phyloP scores from a whole-genome alignment of 2,113 vertebrate genomes.

The Nerophis ophidion region DNA sequence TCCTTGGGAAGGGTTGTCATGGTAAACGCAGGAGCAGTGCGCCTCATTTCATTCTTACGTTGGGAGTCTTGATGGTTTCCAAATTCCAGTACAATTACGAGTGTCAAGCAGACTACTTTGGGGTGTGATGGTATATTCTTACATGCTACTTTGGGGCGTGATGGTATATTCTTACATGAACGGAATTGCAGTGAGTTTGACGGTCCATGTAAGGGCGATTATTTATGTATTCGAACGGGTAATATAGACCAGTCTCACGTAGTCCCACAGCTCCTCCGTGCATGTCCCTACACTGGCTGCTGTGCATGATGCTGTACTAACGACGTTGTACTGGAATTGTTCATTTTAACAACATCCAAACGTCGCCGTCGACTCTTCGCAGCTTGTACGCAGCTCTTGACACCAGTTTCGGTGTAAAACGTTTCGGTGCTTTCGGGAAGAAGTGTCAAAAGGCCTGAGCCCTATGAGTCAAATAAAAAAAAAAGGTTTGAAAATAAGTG shows the following conservation, averaged over 20 bases:
- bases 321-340: constrained; percentile 66
- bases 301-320: constrained; percentile 65
- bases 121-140: constrained; percentile 20
- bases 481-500: constrained; percentile 81
- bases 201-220: neutral
- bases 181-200: constrained; percentile 19
- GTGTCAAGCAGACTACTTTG: constrained; percentile 35
- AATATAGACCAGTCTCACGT: constrained; percentile 3
- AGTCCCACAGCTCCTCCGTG: constrained; percentile 31
- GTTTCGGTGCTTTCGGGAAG: constrained; percentile 67
- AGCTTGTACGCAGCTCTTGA: constrained; percentile 38
- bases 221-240: constrained; percentile 5
- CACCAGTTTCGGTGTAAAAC: constrained; percentile 40
- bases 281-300: constrained; percentile 64
- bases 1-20: constrained; percentile 17
- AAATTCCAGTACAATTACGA: constrained; percentile 60
- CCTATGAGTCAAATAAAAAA: constrained; percentile 62
- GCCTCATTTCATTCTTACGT: constrained; percentile 18
- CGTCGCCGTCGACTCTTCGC: constrained; percentile 33
- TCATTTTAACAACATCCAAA: constrained; percentile 46
- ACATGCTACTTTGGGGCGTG: too few relatives aligned
- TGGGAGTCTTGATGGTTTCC: constrained; percentile 25
- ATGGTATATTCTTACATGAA: constrained; percentile 19
- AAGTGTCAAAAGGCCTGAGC: constrained; percentile 82
- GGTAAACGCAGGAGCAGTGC: constrained; percentile 14